Base-by-base conservation (phyloP, 2,888 invertebrate species). In the Kryphioiulus occultus region DNA sequence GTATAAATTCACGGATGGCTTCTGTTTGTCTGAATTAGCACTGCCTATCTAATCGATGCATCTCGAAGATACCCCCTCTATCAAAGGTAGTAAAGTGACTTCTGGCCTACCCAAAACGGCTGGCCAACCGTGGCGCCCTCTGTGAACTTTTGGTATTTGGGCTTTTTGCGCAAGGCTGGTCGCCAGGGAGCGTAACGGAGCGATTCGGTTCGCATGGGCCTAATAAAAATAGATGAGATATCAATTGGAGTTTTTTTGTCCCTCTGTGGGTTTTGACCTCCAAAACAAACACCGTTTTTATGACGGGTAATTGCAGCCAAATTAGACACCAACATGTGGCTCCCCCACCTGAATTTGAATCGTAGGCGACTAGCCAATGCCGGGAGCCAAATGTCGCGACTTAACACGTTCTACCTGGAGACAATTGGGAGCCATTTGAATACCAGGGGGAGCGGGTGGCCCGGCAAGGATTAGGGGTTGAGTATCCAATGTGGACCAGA, bases 281-380 rank as follows among this genome's bases (percentile, higher is more conserved):
- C 68, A 68, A 22, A 68, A 26, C 68, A 68, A 68, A 68, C 68
- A 68, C n/a, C 30, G 85, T 19, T 42, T 84, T 84, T 84, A 84
- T 84, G 85, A 84, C 85, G 30, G 85, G 85, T 84, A 84, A 84
- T 84, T 84, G 85, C n/a, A 84, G 85, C 85, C 85, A 32, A 84
- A 32, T 84, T 84, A 84, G 85, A 42, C 39, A 42, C n/a, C 39
- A 42, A 19, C 85, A n/a, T 42, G 84, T 84, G 39, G 39, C 32
- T 84, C 84, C 84, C 30, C 84, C 32, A 84, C 59, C 59, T 59
- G 59, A 59, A 59, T 59, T 59, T 4, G 68, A 68, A 9, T 68
- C 26, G 42, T n/a, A 84, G 85, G 85, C 85, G 85, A 42, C 85
- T 84, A 4, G n/a, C 32, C 26, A 35, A 32, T 35, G 85, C 39